phyloP scores from a whole-genome alignment of 1,140 invertebrate species.

The Lerema accius region DNA sequence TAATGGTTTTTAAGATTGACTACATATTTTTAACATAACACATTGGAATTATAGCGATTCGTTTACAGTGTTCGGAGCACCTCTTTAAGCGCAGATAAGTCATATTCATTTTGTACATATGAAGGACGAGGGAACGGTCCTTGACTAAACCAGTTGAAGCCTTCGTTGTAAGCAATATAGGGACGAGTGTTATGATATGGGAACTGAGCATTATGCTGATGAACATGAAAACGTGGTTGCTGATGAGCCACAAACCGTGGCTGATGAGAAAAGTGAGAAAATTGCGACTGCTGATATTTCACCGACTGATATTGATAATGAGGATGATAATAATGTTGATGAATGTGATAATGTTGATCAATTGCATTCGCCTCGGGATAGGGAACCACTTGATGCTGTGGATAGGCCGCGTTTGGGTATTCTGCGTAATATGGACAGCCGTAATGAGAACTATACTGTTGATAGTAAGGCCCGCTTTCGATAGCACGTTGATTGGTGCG shows the following conservation, averaged over 20 bases:
- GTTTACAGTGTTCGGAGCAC: not conserved
- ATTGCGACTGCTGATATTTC: not conserved
- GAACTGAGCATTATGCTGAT: constrained; percentile 4
- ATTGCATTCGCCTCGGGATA: not conserved
- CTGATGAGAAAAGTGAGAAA: not conserved
- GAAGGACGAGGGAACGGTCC: not conserved
- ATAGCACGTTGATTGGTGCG: not conserved
- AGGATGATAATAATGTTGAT: constrained; percentile 14
- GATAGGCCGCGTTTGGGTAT: not conserved
- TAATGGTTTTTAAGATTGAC: not conserved
- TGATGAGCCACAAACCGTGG: not conserved
- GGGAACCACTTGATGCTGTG: not conserved
- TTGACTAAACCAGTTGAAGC: constrained; percentile 7
- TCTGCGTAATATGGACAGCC: constrained; percentile 6
- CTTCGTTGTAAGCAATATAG: not conserved
- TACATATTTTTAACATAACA: not conserved
- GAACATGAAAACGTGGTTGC: not conserved
- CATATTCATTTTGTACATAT: constrained; percentile 13
- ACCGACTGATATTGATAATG: constrained; percentile 9
- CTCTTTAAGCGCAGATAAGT: constrained; percentile 15
- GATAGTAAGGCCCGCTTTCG: not conserved
- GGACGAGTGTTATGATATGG: not conserved
- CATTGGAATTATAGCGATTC: not conserved
- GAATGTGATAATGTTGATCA: constrained; percentile 8
- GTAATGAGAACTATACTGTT: not conserved